phyloP scores from a whole-genome alignment of 2,888 invertebrate species.

The Lamproptera curius region DNA sequence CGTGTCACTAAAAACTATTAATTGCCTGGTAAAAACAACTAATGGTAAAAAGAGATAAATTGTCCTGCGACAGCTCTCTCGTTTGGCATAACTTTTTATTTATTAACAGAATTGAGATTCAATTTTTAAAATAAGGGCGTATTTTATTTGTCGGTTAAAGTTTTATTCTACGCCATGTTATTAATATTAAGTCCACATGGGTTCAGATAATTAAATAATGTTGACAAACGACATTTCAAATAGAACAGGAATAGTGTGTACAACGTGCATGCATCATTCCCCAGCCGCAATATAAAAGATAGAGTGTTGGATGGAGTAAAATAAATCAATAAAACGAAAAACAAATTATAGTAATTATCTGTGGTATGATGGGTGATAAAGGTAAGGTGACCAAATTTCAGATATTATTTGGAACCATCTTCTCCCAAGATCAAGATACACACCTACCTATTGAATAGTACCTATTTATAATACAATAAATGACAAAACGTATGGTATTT shows the following conservation, averaged over 20 bases:
- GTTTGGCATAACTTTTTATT: no score
- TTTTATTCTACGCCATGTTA: no score
- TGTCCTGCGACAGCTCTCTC: no score
- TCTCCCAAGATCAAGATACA: constrained; percentile 18
- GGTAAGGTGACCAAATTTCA: constrained; percentile 51
- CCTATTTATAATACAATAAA: constrained; percentile 20
- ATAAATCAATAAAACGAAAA: constrained; percentile 49
- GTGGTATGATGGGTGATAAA: constrained; percentile 61
- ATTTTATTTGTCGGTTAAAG: constrained; percentile 4
- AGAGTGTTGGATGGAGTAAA: constrained; percentile 71
- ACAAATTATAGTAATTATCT: no score
- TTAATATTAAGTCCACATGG: not conserved
- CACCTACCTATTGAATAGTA: constrained; percentile 26
- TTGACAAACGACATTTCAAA: constrained; percentile 40
- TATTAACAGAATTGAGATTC: not conserved
- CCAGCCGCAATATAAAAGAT: constrained; percentile 72
- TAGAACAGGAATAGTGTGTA: constrained; percentile 19
- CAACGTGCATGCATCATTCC: constrained; percentile 69
- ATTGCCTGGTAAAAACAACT: no score
- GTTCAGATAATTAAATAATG: not conserved
- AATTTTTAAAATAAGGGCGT: constrained; percentile 12
- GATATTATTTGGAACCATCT: constrained; percentile 29
- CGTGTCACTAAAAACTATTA: no score
- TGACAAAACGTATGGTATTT: constrained; percentile 16
- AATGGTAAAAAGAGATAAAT: no score